Base-by-base conservation (phyloP, 1,140 invertebrate genomes). In the Marisa cornuarietis region DNA sequence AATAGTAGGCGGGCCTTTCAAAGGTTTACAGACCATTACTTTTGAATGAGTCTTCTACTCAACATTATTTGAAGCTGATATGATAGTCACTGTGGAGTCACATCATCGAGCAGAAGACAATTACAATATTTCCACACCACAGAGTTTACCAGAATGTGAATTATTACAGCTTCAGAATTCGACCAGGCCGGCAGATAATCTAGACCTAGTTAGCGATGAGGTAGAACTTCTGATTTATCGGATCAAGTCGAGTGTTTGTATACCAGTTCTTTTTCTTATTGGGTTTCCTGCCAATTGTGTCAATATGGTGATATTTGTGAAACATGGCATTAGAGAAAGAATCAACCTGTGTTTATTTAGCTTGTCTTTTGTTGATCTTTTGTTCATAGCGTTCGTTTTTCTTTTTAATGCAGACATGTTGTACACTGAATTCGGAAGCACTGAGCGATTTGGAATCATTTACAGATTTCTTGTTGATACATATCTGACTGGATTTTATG, bases 321-420 rank as follows among this genome's bases (percentile, higher is more conserved):
- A 71, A 42, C 69, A 71, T 13, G 31, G 13, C 42, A n/a, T 71
- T 7, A 18, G 11, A 26, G 69, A 71, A 13, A 31, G 69, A 71
- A 71, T 71, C 69, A 71, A 71, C 69, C 11, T 71, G 69, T 71
- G 69, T 71, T 26, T 71, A 1, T 71, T 71, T 71, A 49, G 18
- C 31, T 49, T 71, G 11, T 31, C 69, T 49, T 13, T 26, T 24
- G 69, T 22, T 26, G 24, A 71, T 14, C 18, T 31, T 26, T 24
- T 69, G 66, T 69, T 16, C 2, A 24, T 69, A 14, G n/a, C 42
- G 5, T 69, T 26, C n/a, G 24, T 69, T 18, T 24, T 69, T 69
- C 14, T 69, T 24, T 26, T 16, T 0, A 26, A 69, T 10, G 24
- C 24, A 14, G 66, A 69, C n/a, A 24, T 9, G 14, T 42, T 69